These are phyloP conservation scores for Gephyroberyx darwinii DNA, from an alignment of 2,797 vertebrate species.

Conservation along the genomic window DNA sequence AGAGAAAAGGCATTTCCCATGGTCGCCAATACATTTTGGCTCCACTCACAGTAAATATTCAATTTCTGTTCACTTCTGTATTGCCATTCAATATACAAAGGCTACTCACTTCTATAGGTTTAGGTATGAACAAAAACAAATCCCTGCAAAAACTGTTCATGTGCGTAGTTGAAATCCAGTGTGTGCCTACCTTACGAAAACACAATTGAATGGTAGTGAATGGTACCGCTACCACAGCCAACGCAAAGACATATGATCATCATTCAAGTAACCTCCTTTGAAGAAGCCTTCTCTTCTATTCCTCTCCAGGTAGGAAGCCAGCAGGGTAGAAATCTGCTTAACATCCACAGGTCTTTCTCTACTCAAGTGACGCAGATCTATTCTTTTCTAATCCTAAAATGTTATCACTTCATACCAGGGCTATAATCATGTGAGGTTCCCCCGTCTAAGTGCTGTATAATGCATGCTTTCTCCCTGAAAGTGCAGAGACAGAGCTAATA, in stretches of 20 bases:
- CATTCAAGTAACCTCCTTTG: not conserved
- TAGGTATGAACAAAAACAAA: not conserved
- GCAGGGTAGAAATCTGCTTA: not conserved
- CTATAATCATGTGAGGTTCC: not conserved
- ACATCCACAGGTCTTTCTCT: not conserved
- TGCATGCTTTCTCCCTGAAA: not conserved
- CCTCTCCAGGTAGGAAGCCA: not conserved
- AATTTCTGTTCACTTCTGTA: not conserved
- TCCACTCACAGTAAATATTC: not conserved
- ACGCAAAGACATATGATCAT: not conserved
- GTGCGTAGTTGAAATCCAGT: not conserved
- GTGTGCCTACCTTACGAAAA: slow-evolving; percentile 11
- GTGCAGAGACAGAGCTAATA: slow-evolving; percentile 4
- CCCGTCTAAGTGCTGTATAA: not conserved
- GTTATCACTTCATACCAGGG: not conserved
- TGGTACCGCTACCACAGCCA: not conserved
- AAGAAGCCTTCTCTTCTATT: not conserved
- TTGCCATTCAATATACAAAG: not conserved
- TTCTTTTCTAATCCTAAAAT: slow-evolving; percentile 7
- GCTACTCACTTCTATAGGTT: too few relatives aligned
- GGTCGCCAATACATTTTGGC: not conserved
- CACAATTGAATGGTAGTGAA: not conserved
- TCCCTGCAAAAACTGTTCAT: not conserved
- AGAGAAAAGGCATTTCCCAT: not conserved
- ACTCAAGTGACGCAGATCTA: not conserved